A percentile compares a stretch with the other conserved stretches of the same genome.
Evolutionary conservation across 37 sponge, comb jelly and placozoan genomes (phyloP).

Genomic region (Aphrocallistes beatrix): DNA sequence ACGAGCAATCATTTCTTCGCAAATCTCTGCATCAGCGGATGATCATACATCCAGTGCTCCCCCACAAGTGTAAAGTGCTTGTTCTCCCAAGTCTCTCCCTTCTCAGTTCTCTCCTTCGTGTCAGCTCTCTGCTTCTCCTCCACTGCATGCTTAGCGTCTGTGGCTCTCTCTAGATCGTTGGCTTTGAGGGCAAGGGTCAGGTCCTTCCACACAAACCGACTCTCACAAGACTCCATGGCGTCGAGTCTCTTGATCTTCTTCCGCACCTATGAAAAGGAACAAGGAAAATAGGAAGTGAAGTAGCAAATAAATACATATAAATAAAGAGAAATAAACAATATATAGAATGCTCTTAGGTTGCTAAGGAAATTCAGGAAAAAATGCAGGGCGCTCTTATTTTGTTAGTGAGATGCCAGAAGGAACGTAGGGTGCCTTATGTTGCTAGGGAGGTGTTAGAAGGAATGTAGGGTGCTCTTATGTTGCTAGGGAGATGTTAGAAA

Average conservation of each 20-base stretch:
- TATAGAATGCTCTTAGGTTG: not conserved
- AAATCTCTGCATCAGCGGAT: not conserved
- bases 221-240: conserved; percentile 56
- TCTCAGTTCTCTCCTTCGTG: conserved; percentile 58
- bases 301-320: not conserved
- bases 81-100: conserved; percentile 59
- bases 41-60: not conserved
- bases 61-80: not conserved
- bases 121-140: conserved; percentile 79
- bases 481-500: too few species aligned
- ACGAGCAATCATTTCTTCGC: not conserved
- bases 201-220: conserved; percentile 59
- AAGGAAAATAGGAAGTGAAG: not conserved
- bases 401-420: too few species aligned
- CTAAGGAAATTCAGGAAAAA: not conserved
- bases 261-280: conserved; percentile 22
- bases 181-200: conserved; percentile 58
- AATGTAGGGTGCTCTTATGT: too few species aligned
- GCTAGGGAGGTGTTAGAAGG: too few species aligned
- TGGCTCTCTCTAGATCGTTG: conserved; percentile 67
- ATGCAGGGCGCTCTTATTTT: too few species aligned
- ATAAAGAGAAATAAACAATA: not conserved
- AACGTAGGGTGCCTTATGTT: too few species aligned
- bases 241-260: conserved; percentile 69
- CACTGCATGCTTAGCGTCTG: conserved; percentile 70